phyloP scores from a whole-genome alignment of 2,888 invertebrate species.

The Synergus umbraculus region DNA sequence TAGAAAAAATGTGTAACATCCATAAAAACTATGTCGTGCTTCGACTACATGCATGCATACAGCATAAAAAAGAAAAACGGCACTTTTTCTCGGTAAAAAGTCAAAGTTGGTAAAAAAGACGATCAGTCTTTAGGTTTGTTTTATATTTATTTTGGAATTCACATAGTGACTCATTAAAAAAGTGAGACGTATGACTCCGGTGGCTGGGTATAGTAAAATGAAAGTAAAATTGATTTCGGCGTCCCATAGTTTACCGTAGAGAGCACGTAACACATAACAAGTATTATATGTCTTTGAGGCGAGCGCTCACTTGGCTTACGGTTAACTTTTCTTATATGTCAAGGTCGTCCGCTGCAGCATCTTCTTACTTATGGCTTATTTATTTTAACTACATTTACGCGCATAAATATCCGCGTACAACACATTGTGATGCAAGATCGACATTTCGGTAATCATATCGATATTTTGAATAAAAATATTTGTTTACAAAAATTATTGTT shows the following conservation, averaged over 20 bases:
- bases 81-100: too few species aligned
- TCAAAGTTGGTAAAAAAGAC: too few species aligned
- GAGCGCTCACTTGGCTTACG: conserved; percentile 8
- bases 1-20: too few species aligned
- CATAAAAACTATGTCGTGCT: too few species aligned
- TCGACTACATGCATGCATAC: too few species aligned
- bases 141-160: too few species aligned
- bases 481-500: too few species aligned
- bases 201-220: not conserved
- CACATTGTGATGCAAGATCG: too few species aligned
- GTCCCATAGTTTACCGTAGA: not conserved
- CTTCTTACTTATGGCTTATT: conserved; percentile 5
- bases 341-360: conserved; percentile 36
- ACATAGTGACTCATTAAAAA: not conserved
- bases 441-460: too few species aligned
- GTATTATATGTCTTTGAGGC: not conserved
- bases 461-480: too few species aligned
- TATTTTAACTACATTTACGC: conserved; percentile 17
- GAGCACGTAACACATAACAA: not conserved
- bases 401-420: not conserved
- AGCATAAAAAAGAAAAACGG: too few species aligned
- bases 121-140: too few species aligned
- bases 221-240: conserved; percentile 2
- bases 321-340: conserved; percentile 34
- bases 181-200: not conserved